Evolutionary conservation across 2,888 invertebrate species (phyloP).

Genomic region (Drosophila tanythrix): DNA sequence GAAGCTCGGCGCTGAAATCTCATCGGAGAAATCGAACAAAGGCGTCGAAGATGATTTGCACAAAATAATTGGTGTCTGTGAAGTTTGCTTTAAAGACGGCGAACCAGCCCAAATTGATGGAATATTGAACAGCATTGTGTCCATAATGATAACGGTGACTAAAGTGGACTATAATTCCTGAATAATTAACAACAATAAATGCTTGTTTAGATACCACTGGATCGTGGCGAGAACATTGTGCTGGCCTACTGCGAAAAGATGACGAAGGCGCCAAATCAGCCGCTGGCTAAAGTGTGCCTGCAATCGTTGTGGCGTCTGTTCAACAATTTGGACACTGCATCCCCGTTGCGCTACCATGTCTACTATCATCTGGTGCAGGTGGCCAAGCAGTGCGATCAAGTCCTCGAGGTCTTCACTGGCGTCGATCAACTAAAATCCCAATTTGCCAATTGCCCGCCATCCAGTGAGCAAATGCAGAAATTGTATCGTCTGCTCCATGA

Average conservation of each 20-base stretch:
- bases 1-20: conserved; percentile 96
- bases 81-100: conserved; percentile 95
- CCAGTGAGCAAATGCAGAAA: conserved; percentile 96
- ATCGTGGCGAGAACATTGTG: conserved; percentile 94
- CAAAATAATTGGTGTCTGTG: conserved; percentile 97
- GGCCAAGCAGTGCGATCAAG: conserved; percentile 94
- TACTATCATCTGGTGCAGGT: conserved; percentile 96
- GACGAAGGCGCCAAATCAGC: conserved; percentile 93
- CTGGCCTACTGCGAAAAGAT: conserved; percentile 96
- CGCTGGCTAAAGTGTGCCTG: conserved; percentile 91
- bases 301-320: conserved; percentile 96
- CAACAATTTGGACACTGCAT: conserved; percentile 94
- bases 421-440: conserved; percentile 93
- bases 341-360: conserved; percentile 94
- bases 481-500: conserved; percentile 95
- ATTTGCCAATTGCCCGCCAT: conserved; percentile 91
- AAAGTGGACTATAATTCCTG: not conserved
- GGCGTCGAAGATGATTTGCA: conserved; percentile 97
- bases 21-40: conserved; percentile 94
- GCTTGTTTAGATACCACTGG: conserved; percentile 89
- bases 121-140: conserved; percentile 97
- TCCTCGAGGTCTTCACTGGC: conserved; percentile 93
- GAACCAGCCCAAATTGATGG: conserved; percentile 95
- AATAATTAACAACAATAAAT: not conserved
- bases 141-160: conserved; percentile 94